These are phyloP conservation scores for Thaumetopoea pityocampa DNA, from an alignment of 1,140 invertebrate species.

Conservation along the genomic window DNA sequence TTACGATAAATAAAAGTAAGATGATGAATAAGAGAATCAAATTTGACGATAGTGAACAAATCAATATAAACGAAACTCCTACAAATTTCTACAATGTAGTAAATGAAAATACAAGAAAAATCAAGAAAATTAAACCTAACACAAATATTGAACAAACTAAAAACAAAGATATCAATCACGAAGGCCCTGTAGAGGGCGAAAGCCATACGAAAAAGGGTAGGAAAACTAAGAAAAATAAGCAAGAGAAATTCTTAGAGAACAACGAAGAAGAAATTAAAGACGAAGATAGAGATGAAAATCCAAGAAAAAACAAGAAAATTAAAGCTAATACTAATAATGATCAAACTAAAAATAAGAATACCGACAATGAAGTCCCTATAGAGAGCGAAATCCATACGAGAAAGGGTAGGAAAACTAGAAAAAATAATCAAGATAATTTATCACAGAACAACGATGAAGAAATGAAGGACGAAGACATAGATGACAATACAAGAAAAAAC, in stretches of 20 bases:
- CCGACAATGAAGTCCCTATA: conserved; percentile 8
- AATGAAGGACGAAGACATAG: conserved; percentile 4
- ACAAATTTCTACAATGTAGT: not conserved
- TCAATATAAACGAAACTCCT: conserved; percentile 2
- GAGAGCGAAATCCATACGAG: not conserved
- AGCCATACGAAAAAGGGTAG: conserved; percentile 1
- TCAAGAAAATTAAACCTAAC: conserved; percentile 6
- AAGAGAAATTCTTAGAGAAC: not conserved
- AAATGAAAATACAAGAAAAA: not conserved
- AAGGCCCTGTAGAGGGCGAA: conserved; percentile 2
- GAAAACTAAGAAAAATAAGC: conserved; percentile 3
- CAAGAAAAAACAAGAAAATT: conserved; percentile 16
- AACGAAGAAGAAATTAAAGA: conserved; percentile 2
- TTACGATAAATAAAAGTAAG: conserved; percentile 1
- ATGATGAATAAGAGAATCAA: conserved; percentile 5
- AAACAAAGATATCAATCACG: conserved; percentile 8
- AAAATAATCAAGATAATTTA: conserved; percentile 2
- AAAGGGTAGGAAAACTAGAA: conserved; percentile 1
- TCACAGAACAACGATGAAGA: not conserved
- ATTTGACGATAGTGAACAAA: conserved; percentile 3
- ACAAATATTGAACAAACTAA: not conserved
- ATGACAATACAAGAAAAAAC: not conserved
- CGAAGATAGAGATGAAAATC: conserved; percentile 9
- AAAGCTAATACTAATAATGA: conserved; percentile 1
- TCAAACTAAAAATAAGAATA: conserved; percentile 3